These are phyloP conservation scores for Sparidentex hasta DNA, from an alignment of 2,797 vertebrate species.

Conservation along the genomic window DNA sequence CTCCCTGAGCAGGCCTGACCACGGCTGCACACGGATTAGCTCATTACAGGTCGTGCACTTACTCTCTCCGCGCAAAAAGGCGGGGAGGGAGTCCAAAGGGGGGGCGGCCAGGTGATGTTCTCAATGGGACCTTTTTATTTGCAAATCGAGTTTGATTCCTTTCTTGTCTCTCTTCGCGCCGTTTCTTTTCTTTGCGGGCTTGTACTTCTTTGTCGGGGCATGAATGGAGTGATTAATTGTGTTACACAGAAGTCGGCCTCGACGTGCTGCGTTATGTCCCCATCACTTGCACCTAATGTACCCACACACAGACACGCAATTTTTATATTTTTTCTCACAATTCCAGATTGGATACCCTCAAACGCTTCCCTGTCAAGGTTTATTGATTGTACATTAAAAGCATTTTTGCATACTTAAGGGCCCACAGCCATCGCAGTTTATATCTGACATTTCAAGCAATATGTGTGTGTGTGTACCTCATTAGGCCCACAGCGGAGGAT, in stretches of 20 bases:
- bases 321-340: conserved; percentile 15
- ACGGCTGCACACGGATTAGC: conserved; percentile 74
- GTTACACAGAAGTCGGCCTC: conserved; percentile 1
- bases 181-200: conserved; percentile 15
- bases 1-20: conserved; percentile 65
- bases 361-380: conserved; percentile 45
- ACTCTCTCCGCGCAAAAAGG: conserved; percentile 43
- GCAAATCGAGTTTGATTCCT: conserved; percentile 51
- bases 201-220: conserved; percentile 19
- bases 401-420: conserved; percentile 41
- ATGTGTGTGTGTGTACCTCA: conserved; percentile 65
- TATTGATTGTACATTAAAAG: conserved; percentile 55
- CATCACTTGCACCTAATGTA: background rate
- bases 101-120: conserved; percentile 54
- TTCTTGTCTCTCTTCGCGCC: background rate
- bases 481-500: conserved; percentile 76
- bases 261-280: background rate
- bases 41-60: conserved; percentile 74
- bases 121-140: conserved; percentile 58
- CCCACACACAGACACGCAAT: too few relatives aligned
- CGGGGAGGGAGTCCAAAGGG: conserved; percentile 49
- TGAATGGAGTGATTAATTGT: conserved; percentile 6
- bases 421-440: conserved; percentile 30
- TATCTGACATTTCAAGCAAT: conserved; percentile 28
- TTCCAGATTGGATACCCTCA: conserved; percentile 16